Base-by-base conservation (phyloP, 2,113 vertebrate species). In the Columbina picui region DNA sequence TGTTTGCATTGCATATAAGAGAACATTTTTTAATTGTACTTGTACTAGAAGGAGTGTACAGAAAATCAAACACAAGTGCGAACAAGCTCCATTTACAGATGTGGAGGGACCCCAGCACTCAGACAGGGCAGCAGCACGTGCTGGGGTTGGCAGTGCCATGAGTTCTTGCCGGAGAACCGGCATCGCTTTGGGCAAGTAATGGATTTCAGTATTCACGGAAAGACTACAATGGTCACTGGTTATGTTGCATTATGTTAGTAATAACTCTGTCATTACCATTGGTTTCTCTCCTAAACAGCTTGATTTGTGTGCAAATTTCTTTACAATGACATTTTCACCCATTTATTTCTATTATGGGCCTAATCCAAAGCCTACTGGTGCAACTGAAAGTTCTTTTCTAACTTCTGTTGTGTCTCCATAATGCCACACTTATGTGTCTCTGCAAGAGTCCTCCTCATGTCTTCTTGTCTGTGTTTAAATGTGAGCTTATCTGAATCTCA, bases 231-330 rank as follows among this genome's bases (percentile, higher is more conserved):
- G 59, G 59, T 39, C 73, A 12, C 52, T 53, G 88, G 20, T 84
- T 23, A 0, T 14, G 27, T 22, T 69, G 64, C 2, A 2, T 27
- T 23, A 1, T 3, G 4, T 26, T 43, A 30, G 14, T 6, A 23
- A 78, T 26, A 92, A 15, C 56, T 68, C 45, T 53, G 49, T 27
- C 36, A 29, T 2, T 15, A 11, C n/a, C 23, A 3, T 29, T 38
- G 43, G 18, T 69, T 70, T 84, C 59, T 69, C 64, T 49, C n/a
- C 36, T 67, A 3, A 78, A 56, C 47, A 29, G 53, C 39, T 74
- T 3, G 0, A 36, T 45, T 83, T 67, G 41, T 25, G 10, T 43
- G 10, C n/a, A 26, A 23, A 25, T 55, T 27, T 84, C 39, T 56
- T 81, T 27, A 26, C 6, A 14, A 27, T 30, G 39, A 43, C 6